Base-by-base conservation (phyloP, 2,797 vertebrate species). In the Scyliorhinus canicula region DNA sequence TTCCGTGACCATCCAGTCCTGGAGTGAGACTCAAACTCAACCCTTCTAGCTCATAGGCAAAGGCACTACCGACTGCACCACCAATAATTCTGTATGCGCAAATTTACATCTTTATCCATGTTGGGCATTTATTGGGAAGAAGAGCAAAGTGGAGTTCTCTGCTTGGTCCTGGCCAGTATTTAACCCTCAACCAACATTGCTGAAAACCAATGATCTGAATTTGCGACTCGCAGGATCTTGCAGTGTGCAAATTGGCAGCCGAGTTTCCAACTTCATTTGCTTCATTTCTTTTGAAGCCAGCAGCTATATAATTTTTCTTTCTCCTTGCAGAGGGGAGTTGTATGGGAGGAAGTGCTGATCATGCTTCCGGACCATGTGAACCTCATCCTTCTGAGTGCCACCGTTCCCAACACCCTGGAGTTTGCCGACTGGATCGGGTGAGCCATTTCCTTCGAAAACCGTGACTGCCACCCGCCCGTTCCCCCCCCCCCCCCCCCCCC, bases 391-490 rank as follows among this genome's bases (percentile, higher is more conserved):
- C 98, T 99, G 35, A 99, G 98, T 2, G 98, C 98, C 95, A 99
- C 98, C 0, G 98, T 99, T 74, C 98, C 98, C 95, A 99, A 99
- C 0, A 98, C 98, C 9, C 95, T 99, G 95, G 98, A 99, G 97
- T 99, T 99, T 95, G 99, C 98, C 50, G 98, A 99, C 96, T 99
- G 98, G 98, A 98, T 99, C 0, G 98, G 98, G 98, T 99, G 96
- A 84, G 96, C 96, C 0, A 6, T 74, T 85, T 50, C 7, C n/a
- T 63, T 95, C 71, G 6, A 24, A n/a, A 40, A 2, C 60, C 85
- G n/a, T 21, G 52, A 8, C 14, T 85, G 19, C 35, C n/a, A 9
- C n/a, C 16, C 2, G 11, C n/a, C n/a, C n/a, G n/a, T n/a, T n/a
- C n/a, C n/a, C n/a, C n/a, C n/a, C n/a, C n/a, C n/a, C n/a, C n/a